A percentile compares a stretch with the other conserved stretches of the same genome.
These are phyloP conservation scores for Dreissena polymorpha DNA, from an alignment of 1,140 invertebrate species.

Conservation along the genomic window DNA sequence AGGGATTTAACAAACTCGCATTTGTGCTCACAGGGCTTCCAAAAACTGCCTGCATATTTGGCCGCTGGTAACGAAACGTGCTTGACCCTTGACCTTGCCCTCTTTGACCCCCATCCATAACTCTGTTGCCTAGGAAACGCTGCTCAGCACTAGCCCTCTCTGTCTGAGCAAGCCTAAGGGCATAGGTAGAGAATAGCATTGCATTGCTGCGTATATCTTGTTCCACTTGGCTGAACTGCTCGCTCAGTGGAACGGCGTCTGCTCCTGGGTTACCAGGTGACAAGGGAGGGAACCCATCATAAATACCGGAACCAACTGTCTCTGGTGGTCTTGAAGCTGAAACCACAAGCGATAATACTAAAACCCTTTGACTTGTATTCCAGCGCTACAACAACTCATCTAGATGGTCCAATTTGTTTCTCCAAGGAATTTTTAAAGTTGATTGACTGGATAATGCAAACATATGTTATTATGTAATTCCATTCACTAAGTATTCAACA, in stretches of 20 bases:
- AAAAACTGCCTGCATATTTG: constrained; percentile 49
- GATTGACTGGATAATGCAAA: too few species aligned
- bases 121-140: not conserved
- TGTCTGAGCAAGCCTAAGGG: not conserved
- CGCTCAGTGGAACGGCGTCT: not conserved
- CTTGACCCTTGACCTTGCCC: too few species aligned
- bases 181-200: not conserved
- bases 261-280: not conserved
- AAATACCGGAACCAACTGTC: not conserved
- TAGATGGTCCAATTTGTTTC: too few species aligned
- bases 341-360: too few species aligned
- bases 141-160: not conserved
- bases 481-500: too few species aligned
- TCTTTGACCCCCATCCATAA: not conserved
- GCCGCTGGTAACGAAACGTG: constrained; percentile 37
- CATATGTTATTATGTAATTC: too few species aligned
- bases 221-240: not conserved
- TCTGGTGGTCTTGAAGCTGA: not conserved
- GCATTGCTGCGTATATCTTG: constrained; percentile 1
- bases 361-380: too few species aligned
- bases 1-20: constrained; percentile 9
- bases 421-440: too few species aligned
- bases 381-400: too few species aligned
- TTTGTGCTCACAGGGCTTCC: constrained; percentile 6
- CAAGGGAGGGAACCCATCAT: not conserved